Percentiles rank a stretch among this genome's conserved stretches.
Evolutionary conservation across 2,113 vertebrate genomes (phyloP).

Genomic region (Microtus ochrogaster): DNA sequence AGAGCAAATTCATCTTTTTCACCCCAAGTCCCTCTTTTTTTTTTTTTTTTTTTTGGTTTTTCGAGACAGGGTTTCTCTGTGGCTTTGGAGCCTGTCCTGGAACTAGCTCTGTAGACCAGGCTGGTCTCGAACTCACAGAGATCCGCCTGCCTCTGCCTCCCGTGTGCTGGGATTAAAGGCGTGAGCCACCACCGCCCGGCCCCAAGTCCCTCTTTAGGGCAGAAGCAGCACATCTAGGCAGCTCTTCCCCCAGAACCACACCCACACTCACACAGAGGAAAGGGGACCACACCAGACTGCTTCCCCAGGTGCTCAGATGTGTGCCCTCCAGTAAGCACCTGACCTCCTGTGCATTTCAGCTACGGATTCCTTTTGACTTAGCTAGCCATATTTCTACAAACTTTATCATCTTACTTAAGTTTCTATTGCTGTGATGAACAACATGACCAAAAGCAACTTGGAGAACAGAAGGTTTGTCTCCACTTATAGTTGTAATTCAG

Average conservation of each 20-base stretch:
- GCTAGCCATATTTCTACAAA: background rate
- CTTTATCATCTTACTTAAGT: background rate
- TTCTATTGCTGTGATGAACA: background rate
- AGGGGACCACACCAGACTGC: background rate
- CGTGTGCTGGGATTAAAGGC: no score
- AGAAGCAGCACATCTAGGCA: background rate
- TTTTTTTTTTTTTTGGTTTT: no score
- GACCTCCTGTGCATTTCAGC: background rate
- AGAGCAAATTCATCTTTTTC: constrained; percentile 27
- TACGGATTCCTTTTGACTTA: background rate
- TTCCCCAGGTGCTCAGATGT: background rate
- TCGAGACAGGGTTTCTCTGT: no score
- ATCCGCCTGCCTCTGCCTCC: no score
- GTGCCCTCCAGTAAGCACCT: background rate
- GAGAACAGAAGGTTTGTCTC: background rate
- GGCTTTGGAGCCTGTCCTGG: no score
- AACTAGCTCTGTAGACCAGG: no score
- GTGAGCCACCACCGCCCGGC: no score
- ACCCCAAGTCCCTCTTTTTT: background rate
- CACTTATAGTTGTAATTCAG: background rate
- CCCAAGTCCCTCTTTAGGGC: background rate
- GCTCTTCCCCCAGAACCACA: background rate
- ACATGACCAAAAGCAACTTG: background rate
- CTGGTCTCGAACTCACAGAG: no score
- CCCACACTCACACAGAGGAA: background rate